Evolutionary conservation across 2,113 vertebrate species (phyloP).

Genomic region (Embiotoca jacksoni): DNA sequence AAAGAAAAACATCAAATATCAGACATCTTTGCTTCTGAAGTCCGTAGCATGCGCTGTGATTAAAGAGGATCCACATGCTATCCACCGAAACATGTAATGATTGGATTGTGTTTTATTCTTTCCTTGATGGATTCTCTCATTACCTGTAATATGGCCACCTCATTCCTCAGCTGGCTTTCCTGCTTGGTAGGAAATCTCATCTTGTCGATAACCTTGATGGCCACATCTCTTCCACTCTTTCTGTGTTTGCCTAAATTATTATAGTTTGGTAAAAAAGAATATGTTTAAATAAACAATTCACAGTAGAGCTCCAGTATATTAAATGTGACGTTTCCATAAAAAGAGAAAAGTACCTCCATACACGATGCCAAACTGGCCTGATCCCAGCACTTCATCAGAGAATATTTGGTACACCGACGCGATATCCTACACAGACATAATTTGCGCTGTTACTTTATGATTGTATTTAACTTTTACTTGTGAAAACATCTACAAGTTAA

Average conservation of each 20-base stretch:
- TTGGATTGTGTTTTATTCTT: rapidly evolving
- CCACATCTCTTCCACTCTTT: constrained; percentile 97
- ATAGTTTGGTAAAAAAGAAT: rapidly evolving
- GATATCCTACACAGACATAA: constrained; percentile 88
- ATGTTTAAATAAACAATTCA: neutral
- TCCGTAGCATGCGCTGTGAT: neutral
- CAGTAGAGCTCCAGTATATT: neutral
- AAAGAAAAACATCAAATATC: constrained; percentile 3
- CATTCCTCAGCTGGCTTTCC: constrained; percentile 98
- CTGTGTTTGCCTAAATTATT: constrained; percentile 92
- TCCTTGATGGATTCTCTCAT: neutral
- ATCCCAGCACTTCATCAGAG: constrained; percentile 98
- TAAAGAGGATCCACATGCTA: neutral
- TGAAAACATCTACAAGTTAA: neutral
- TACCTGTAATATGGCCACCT: constrained; percentile 99
- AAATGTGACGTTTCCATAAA: neutral
- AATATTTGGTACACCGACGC: constrained; percentile 99
- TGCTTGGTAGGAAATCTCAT: constrained; percentile 99
- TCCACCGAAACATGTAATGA: too few species aligned
- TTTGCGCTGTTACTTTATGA: constrained; percentile 22
- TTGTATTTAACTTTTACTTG: constrained; percentile 20
- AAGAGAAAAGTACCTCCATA: constrained; percentile 90
- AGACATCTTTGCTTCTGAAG: neutral
- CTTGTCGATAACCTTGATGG: constrained; percentile 99
- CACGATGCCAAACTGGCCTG: constrained; percentile 98